Evolutionary conservation across 2,113 vertebrate species (phyloP), one percentile per base, ranked within the genome.

Genomic region (Ivindomyrus marchei): DNA sequence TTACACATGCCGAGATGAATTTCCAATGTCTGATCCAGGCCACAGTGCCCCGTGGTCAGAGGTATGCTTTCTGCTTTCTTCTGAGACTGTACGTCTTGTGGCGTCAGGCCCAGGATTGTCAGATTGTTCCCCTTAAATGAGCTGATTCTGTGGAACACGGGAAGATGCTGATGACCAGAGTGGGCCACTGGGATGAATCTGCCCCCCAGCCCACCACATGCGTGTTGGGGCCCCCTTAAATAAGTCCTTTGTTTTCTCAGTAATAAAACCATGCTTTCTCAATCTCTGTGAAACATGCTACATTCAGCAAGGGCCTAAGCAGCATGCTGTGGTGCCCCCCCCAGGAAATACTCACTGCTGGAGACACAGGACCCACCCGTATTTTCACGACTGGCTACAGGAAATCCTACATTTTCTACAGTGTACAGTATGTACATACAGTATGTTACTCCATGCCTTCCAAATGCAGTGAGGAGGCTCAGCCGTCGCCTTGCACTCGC

Each of bases 1-100:
- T 93, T 95, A 93, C 98, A 99, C 89, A 97, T 94, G 77, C 95
- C 96, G 91, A 99, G 95, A 91, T 99, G 98, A 49, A 95, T 94
- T 1, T 94, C 89, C 70, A 99, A 84, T 52, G 97, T 94, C 10
- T 58, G 77, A 58, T 99, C 98, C 1, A 99, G 94, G 93, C 95
- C 94, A 27, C 93, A 96, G 90, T 96, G 93, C 0, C 97, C 97
- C 1, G 97, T 97, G 1, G 96, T 97, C 46, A 98, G 91, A 4
- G 94, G 93, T 90, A 90, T 3, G 8, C 90, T 24, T 7, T 90
- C 62, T 46, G 95, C 92, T 31, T 89, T 85, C 56, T 90, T 89
- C 36, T 45, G 50, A 0, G 90, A 90, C n/a, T 92, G 94, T 4
- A 3, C 89, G 47, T 94, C 93, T 91, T 93, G 91, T 56, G 92